A percentile compares a stretch with the other conserved stretches of the same genome.
Conservation (phyloP, 2,888 invertebrate genomes). For the Troides aeacus region DNA sequence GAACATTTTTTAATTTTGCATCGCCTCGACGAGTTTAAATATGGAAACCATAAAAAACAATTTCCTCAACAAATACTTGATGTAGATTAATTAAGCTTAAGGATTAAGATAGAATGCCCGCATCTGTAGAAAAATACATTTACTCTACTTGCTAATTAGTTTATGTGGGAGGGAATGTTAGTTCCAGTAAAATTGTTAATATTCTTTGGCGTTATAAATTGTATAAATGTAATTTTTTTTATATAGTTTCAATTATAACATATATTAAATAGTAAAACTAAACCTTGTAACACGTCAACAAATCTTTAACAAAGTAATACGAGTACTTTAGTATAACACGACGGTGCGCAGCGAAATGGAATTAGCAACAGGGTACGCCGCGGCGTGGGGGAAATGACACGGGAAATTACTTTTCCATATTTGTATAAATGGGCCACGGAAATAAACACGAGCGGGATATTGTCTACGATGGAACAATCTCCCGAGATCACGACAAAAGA, state of each 20-base stretch:
- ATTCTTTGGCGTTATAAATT: neutral
- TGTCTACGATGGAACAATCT: slow-evolving; percentile 60
- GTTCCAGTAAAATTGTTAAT: neutral
- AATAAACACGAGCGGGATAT: slow-evolving; percentile 74
- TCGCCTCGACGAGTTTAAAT: neutral
- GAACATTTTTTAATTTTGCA: neutral
- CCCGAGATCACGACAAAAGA: slow-evolving; percentile 38
- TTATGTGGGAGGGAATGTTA: neutral
- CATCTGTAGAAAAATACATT: neutral
- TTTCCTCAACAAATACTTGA: neutral
- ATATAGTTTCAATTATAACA: too few species aligned
- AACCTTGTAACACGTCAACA: neutral
- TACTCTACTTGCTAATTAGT: neutral
- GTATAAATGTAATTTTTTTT: neutral
- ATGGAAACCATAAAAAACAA: neutral
- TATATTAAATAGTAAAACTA: too few species aligned
- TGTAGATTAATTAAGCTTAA: neutral
- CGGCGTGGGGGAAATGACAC: slow-evolving; percentile 59
- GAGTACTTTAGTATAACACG: neutral
- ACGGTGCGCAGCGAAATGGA: slow-evolving; percentile 38
- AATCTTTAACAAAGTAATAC: neutral
- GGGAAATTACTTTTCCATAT: slow-evolving; percentile 75
- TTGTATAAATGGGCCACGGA: slow-evolving; percentile 70
- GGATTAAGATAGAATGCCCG: neutral
- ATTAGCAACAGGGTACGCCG: slow-evolving; percentile 42